Conservation (phyloP, 2,113 vertebrate genomes). For the Apaloderma vittatum region DNA sequence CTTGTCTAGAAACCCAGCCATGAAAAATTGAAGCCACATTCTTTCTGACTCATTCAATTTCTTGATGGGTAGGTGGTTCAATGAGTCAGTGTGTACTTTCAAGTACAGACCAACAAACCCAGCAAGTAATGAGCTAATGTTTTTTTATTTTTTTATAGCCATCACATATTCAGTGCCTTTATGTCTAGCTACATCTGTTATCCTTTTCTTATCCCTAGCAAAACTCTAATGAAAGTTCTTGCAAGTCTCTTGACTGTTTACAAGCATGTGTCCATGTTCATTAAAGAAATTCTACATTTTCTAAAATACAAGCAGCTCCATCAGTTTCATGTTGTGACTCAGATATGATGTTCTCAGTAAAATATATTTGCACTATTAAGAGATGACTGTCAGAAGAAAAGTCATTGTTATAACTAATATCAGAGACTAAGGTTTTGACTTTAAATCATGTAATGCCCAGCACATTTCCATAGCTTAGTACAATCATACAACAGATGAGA, state of each 20-base stretch:
- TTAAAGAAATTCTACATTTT: neutral
- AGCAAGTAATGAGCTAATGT: neutral
- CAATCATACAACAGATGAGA: neutral
- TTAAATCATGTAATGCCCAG: neutral
- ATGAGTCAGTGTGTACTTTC: neutral
- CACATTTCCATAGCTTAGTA: neutral
- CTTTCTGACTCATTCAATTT: neutral
- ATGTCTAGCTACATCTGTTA: neutral
- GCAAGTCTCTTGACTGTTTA: neutral
- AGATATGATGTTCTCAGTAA: neutral
- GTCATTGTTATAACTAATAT: neutral
- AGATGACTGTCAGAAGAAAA: neutral
- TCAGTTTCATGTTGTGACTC: neutral
- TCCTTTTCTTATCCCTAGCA: neutral
- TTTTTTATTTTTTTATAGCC: neutral
- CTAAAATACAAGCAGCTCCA: neutral
- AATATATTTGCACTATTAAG: neutral
- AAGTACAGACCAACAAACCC: neutral
- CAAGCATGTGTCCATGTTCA: accelerated
- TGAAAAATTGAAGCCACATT: neutral
- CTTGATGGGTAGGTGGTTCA: neutral
- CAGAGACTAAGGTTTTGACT: neutral
- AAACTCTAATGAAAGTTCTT: neutral
- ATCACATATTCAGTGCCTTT: neutral
- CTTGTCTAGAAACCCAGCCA: neutral